Evolutionary conservation across 2,888 invertebrate genomes (phyloP), one percentile per base, ranked within the genome.

Genomic region (Tricholauxania praeusta): DNA sequence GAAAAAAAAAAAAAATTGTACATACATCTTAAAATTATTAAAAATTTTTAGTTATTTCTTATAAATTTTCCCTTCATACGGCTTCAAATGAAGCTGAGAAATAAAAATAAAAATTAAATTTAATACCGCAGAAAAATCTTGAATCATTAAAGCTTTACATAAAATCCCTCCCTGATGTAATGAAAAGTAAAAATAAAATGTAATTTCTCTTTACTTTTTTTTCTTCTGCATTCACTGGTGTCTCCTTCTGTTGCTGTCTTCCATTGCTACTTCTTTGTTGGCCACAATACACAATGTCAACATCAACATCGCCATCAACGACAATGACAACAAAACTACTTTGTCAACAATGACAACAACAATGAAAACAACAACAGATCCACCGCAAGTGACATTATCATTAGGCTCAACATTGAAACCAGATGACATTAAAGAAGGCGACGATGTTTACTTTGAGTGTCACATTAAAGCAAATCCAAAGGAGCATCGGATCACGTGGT

Each of bases 371-470:
- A 65, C 71, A 89, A 73, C 89, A 94, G 94, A 93, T 89, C 91
- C 92, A 74, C 94, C 94, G 19, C 91, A 91, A 87, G 92, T 94
- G 79, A 89, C 90, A 74, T 89, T 94, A 78, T 91, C 91, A 80
- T 89, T 94, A 79, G 94, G 94, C 78, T 93, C 91, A 82, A 93
- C 93, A 60, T 88, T 94, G 79, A 92, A 93, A 80, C 91, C 93
- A 60, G 91, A 92, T 80, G 92, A 93, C 84, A 94, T 94, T 81
- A 94, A 93, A 84, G 93, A 93, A 87, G 93, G 93, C 76, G 93
- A 93, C 83, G 93, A 93, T 84, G 93, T 93, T 71, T 94, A 93
- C 87, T 93, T 94, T 84, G 93, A 94, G 87, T 94, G 94, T 86
- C 91, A 92, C 88, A 92, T 93, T 81, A 90, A 91, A 81, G 92